phyloP scores from a whole-genome alignment of 2,797 vertebrate species.

The Manis javanica region DNA sequence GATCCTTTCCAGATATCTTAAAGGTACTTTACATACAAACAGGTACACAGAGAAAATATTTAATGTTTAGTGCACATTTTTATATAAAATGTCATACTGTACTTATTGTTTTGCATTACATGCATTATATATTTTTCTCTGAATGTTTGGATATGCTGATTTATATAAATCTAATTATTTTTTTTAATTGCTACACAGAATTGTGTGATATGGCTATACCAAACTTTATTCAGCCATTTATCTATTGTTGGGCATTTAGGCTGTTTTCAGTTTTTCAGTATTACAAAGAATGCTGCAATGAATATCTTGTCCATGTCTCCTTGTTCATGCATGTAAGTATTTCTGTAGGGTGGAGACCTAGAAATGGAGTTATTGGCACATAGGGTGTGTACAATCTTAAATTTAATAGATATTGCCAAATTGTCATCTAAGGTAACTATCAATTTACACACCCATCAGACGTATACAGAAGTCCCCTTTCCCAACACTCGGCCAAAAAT shows the following conservation, averaged over 20 bases:
- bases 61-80: not conserved
- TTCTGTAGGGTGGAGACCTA: not conserved
- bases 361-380: constrained; percentile 27
- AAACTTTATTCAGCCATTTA: not conserved
- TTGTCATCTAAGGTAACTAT: not conserved
- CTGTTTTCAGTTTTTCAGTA: constrained; percentile 20
- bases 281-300: not conserved
- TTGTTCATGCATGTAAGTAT: not conserved
- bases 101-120: not conserved
- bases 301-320: not conserved
- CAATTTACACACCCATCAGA: not conserved
- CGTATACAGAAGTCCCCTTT: not conserved
- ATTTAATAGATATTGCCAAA: constrained; percentile 57
- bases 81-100: not conserved
- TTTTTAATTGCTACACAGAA: not conserved
- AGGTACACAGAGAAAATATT: not conserved
- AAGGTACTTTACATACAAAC: not conserved
- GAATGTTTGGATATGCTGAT: not conserved
- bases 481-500: not conserved
- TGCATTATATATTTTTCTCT: not conserved
- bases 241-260: not conserved
- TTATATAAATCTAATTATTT: not conserved
- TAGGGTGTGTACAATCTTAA: not conserved
- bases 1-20: not conserved
- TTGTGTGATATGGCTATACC: not conserved